These are phyloP conservation scores for Bombus confusus DNA, from an alignment of 1,140 invertebrate genomes.

Conservation along the genomic window DNA sequence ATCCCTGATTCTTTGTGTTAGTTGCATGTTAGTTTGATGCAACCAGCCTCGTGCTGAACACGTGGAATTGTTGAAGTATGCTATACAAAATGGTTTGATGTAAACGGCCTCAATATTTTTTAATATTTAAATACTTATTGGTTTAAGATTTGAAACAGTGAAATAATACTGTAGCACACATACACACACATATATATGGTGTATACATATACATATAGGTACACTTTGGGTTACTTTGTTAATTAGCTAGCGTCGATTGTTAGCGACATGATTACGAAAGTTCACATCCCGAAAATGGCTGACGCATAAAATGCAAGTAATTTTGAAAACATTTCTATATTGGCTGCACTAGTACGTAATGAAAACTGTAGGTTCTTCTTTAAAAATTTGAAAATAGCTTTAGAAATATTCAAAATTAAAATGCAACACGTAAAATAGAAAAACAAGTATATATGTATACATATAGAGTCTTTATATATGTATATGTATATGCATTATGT, in stretches of 20 bases:
- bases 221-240: too few species aligned
- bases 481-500: too few species aligned
- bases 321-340: neutral
- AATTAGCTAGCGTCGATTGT: too few species aligned
- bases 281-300: neutral
- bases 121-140: neutral
- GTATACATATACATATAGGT: too few species aligned
- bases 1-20: too few species aligned
- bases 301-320: neutral
- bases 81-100: neutral
- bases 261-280: neutral
- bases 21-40: too few species aligned
- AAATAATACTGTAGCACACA: neutral
- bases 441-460: neutral
- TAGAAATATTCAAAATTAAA: too few species aligned
- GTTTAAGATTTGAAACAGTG: neutral
- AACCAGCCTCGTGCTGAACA: too few species aligned
- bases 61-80: neutral
- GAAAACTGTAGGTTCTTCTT: too few species aligned
- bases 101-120: too few species aligned
- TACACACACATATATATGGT: too few species aligned
- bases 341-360: neutral
- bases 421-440: neutral
- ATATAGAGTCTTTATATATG: neutral
- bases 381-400: too few species aligned